These are phyloP conservation scores for Drosophila tani DNA, from an alignment of 1,140 invertebrate species.

Conservation along the genomic window DNA sequence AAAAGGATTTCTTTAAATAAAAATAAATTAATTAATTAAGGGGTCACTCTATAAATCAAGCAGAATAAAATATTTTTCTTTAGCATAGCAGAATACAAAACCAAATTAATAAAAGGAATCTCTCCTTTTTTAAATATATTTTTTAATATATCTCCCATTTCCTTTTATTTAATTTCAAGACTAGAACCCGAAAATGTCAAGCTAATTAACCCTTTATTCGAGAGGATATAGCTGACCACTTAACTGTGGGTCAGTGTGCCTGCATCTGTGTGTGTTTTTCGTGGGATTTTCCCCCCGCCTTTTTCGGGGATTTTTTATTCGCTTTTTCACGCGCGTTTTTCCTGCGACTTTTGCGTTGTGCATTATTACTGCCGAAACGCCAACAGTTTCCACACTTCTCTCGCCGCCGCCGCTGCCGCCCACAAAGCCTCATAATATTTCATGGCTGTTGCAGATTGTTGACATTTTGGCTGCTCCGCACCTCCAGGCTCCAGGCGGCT, in stretches of 20 bases:
- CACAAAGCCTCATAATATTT: constrained; percentile 76
- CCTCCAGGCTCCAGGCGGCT: background rate
- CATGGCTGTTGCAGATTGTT: constrained; percentile 78
- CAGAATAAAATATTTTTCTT: too few relatives aligned
- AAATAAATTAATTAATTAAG: too few relatives aligned
- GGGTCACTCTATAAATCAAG: too few relatives aligned
- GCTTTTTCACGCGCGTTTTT: constrained; percentile 55
- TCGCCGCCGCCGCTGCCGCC: background rate
- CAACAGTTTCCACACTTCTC: background rate
- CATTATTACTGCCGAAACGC: constrained; percentile 32
- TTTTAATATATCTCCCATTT: too few relatives aligned
- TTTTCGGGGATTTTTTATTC: constrained; percentile 9
- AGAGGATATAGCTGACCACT: constrained; percentile 22
- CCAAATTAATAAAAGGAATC: too few relatives aligned
- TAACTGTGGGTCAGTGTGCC: constrained; percentile 30
- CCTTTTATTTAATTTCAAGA: too few relatives aligned
- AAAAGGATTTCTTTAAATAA: too few relatives aligned
- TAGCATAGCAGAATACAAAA: too few relatives aligned
- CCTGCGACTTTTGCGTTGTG: constrained; percentile 56
- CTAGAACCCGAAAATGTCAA: too few relatives aligned
- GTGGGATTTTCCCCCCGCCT: constrained; percentile 10
- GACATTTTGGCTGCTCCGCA: constrained; percentile 60
- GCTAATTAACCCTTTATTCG: background rate
- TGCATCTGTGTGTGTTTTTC: constrained; percentile 18
- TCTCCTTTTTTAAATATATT: too few relatives aligned